Evolutionary conservation across 2,113 vertebrate genomes (phyloP).

Genomic region (Saguinus midas): DNA sequence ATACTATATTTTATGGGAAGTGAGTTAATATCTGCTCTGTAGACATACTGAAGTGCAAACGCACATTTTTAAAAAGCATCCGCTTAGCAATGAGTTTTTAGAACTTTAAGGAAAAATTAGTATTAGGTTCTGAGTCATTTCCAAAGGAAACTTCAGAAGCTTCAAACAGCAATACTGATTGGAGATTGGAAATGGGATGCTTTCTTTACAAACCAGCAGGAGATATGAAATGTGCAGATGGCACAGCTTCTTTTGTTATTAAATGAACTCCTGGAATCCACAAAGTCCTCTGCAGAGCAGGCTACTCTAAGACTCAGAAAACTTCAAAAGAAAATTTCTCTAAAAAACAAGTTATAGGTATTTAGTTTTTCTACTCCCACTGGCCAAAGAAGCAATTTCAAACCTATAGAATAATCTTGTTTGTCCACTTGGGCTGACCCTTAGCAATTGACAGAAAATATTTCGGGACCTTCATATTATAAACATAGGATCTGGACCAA

Average conservation of each 20-base stretch:
- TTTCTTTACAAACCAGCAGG: neutral
- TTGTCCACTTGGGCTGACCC: neutral
- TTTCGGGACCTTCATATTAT: neutral
- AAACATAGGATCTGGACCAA: neutral
- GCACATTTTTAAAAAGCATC: conserved; percentile 44
- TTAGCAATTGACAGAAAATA: neutral
- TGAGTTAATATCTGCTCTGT: neutral
- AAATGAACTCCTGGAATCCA: neutral
- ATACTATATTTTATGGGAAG: conserved; percentile 72
- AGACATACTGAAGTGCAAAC: conserved; percentile 20
- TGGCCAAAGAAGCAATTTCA: neutral
- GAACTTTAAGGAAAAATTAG: conserved; percentile 42
- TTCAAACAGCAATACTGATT: conserved; percentile 43
- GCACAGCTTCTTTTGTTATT: neutral
- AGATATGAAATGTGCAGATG: neutral
- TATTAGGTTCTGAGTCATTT: conserved; percentile 48
- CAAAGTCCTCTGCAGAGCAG: neutral
- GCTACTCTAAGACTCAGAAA: neutral
- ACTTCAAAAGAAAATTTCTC: neutral
- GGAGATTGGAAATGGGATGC: neutral
- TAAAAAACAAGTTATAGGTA: neutral
- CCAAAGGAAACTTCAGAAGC: conserved; percentile 27
- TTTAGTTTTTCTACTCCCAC: neutral
- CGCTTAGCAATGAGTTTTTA: conserved; percentile 32
- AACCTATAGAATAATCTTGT: neutral